phyloP scores from a whole-genome alignment of 2,113 vertebrate species.

The Chiloscyllium plagiosum region DNA sequence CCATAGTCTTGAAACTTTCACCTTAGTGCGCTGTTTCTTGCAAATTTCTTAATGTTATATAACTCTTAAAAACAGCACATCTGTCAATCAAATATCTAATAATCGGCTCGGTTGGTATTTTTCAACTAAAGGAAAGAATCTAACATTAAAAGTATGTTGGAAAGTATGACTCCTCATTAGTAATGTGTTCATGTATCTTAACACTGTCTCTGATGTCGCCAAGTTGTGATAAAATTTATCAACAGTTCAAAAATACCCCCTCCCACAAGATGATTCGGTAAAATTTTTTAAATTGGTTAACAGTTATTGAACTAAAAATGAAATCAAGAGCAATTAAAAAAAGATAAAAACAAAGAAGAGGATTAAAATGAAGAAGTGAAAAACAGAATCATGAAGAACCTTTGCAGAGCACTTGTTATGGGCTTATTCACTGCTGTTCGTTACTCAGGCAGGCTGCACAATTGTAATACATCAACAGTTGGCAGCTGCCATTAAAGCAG shows the following conservation, averaged over 20 bases:
- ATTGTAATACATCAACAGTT: background rate
- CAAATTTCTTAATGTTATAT: background rate
- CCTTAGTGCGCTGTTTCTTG: background rate
- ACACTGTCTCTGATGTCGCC: background rate
- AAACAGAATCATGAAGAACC: background rate
- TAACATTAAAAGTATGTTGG: background rate
- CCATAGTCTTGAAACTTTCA: background rate
- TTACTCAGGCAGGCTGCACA: background rate
- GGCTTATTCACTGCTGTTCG: background rate
- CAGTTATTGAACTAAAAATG: background rate
- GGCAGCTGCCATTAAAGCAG: background rate
- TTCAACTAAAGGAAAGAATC: background rate
- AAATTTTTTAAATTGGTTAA: background rate
- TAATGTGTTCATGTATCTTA: background rate
- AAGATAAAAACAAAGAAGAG: background rate
- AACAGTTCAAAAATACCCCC: background rate
- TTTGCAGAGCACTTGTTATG: background rate
- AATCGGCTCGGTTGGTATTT: background rate
- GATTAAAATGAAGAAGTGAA: constrained; percentile 19
- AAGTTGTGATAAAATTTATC: background rate
- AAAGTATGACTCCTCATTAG: background rate
- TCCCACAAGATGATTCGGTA: background rate
- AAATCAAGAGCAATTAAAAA: background rate
- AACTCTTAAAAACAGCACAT: background rate
- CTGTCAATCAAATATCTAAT: background rate